Evolutionary conservation across 2,888 invertebrate species (phyloP), one percentile per base, ranked within the genome.

Genomic region (Chymomyza fuscimana): DNA sequence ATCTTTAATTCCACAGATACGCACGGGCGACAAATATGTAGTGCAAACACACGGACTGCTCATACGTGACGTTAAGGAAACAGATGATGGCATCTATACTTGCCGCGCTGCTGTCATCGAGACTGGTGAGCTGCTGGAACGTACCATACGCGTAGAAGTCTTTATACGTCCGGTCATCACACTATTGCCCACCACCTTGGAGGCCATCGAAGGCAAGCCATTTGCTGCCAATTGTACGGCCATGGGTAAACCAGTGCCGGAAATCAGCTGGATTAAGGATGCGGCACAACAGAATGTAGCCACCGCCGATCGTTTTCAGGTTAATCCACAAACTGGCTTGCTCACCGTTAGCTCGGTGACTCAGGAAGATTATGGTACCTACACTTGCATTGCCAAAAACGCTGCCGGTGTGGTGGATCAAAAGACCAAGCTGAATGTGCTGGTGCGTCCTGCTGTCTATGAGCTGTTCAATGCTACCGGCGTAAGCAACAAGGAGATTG

Each of bases 1-100:
- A 40, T 0, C 6, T 12, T 2, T 12, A 15, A n/a, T 50, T 54
- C 22, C 32, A 4, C 77, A 94, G 94, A 95, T 97, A 71, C 92
- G 92, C 65, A 94, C 95, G 7, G 94, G 94, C 78, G 95, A 95
- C 63, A 94, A 95, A 89, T 96, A 95, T 87, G 94, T 96, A 15
- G 94, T 95, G 67, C 94, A 95, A 80, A 93, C 94, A 0, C 95
- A 96, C 80, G 97, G 96, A 0, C 92, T 97, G 12, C 92, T 95
- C 69, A 96, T 97, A 72, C 95, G 94, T 80, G 94, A 95, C 80
- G 95, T 97, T 0, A 93, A 94, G 79, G 96, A 96, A 90, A 94
- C 95, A 16, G 97, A 98, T 86, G 97, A 97, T 89, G 97, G 97
- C 0, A 93, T 95, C 10, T 97, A 97, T 90, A 96, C 95, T 5